Base-by-base conservation (phyloP, 2,113 vertebrate species). In the Copsychus sechellarum region DNA sequence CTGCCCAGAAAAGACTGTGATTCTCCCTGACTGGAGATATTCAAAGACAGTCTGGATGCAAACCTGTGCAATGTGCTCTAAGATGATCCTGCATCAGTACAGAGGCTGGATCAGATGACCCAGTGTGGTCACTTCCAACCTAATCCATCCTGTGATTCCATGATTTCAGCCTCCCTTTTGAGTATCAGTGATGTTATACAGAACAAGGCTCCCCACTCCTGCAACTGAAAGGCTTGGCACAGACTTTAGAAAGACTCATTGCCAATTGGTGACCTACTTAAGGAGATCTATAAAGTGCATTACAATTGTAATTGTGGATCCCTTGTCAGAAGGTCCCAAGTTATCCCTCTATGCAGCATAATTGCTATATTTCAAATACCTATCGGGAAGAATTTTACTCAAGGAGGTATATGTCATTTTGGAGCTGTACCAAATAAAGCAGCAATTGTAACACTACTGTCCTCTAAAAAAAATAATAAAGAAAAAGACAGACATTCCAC, bases 101-200 rank as follows among this genome's bases (percentile, higher is more conserved):
- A 38, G 11, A 38, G 8, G 8, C 2, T 53, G 53, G 38, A 58
- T 31, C 34, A 70, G 12, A 62, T 24, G 48, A 43, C 22, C 31
- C 34, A 77, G 5, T 62, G 40, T 28, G 26, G 42, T 70, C 25
- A 25, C 71, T 42, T 62, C 48, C 54, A 69, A 48, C 26, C 21
- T 77, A 8, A 77, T 23, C 47, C 34, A 62, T 33, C 43, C 48
- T 20, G 42, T 48, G 56, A 40, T 40, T 70, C 48, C 6, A 2
- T 34, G 22, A 28, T 31, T 87, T 50, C 24, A 92, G 58, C 34
- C 21, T 65, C 48, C 7, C 65, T 65, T 60, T 8, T 10, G 28
- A 64, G 54, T 89, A 61, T 2, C 2, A 5, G 11, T 0, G 0
- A 21, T 6, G 4, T 12, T 60, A 24, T 2, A 47, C 1, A 2